Percentiles rank a stretch among this genome's conserved stretches.
phyloP scores from a whole-genome alignment of 2,888 invertebrate species.

The Bellardia pandia region DNA sequence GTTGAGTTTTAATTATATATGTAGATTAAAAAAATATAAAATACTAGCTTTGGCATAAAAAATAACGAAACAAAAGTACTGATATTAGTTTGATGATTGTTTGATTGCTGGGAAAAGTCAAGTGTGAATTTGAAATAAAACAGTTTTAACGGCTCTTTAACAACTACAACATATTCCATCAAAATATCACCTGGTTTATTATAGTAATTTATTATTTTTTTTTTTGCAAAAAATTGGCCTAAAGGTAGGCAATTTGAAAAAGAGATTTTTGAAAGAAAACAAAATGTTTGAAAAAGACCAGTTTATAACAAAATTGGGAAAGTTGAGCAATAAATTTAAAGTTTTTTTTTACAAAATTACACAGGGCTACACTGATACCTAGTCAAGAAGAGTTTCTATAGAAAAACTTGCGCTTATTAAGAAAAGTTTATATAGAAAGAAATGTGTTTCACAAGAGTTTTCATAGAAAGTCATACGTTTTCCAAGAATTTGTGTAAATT shows the following conservation, averaged over 20 bases:
- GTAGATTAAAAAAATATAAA: slow-evolving; percentile 28
- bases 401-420: background rate
- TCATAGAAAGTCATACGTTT: no score
- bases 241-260: background rate
- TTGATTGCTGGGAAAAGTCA: background rate
- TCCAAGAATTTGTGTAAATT: no score
- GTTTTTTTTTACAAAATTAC: no score
- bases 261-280: no score
- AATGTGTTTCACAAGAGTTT: no score
- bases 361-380: no score
- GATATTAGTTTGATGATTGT: background rate
- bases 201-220: background rate
- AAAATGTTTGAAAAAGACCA: no score
- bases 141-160: slow-evolving; percentile 17
- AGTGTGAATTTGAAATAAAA: slow-evolving; percentile 57
- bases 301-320: no score
- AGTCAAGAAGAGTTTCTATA: background rate
- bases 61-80: background rate
- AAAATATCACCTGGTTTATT: slow-evolving; percentile 51
- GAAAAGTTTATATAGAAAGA: no score
- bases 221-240: background rate
- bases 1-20: slow-evolving; percentile 27
- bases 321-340: no score
- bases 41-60: background rate
- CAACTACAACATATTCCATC: slow-evolving; percentile 37